A percentile compares a stretch with the other conserved stretches of the same genome.
Evolutionary conservation across 2,113 vertebrate genomes (phyloP).

Genomic region (Pseudorhombus dupliciocellatus): DNA sequence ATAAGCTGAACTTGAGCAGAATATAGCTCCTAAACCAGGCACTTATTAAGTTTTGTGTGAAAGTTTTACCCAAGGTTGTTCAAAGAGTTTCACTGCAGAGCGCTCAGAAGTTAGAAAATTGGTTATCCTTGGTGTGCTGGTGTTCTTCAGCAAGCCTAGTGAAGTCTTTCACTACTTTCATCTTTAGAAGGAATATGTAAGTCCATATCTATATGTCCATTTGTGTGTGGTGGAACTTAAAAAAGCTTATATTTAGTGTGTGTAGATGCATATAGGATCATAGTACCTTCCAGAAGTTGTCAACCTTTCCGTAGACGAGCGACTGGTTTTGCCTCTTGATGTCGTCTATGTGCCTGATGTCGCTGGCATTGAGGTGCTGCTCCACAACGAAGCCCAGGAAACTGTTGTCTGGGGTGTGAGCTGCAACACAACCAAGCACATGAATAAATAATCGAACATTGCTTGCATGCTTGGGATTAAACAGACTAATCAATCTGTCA

Average conservation of each 20-base stretch:
- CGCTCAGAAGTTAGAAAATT: not conserved
- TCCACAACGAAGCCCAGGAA: conserved; percentile 99
- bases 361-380: conserved; percentile 97
- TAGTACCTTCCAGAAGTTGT: conserved; percentile 98
- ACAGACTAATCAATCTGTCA: not conserved
- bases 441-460: too few species aligned
- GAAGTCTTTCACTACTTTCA: conserved; percentile 38
- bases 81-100: conserved; percentile 40
- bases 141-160: not conserved
- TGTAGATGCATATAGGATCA: not conserved
- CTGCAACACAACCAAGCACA: conserved; percentile 69
- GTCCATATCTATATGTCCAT: not conserved
- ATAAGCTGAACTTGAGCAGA: conserved; percentile 52
- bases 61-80: conserved; percentile 42
- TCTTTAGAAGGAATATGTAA: conserved; percentile 23
- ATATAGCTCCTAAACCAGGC: not conserved
- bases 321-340: conserved; percentile 99
- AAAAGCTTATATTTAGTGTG: too few species aligned
- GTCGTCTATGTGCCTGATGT: conserved; percentile 94
- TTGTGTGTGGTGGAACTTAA: not conserved
- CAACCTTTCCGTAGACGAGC: conserved; percentile 97
- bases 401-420: conserved; percentile 98
- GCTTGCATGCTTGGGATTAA: not conserved
- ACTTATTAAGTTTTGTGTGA: conserved; percentile 51
- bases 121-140: not conserved